These are phyloP conservation scores for Brachionichthys hirsutus DNA, from an alignment of 2,113 vertebrate genomes.

Conservation along the genomic window DNA sequence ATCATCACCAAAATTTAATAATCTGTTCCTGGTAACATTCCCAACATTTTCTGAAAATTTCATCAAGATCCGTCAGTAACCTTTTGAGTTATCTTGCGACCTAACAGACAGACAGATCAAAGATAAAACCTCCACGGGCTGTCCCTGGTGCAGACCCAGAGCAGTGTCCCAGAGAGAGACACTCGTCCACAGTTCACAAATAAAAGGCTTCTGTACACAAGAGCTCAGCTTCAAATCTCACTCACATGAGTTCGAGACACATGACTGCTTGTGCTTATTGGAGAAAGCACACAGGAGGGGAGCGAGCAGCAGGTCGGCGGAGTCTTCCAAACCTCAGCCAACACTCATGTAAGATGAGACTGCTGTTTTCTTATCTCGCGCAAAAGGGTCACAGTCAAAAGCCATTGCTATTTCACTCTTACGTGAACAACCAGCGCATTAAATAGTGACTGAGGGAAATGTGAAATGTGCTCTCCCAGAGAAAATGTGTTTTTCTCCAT, in stretches of 20 bases:
- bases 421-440: too few relatives aligned
- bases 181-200: constrained; percentile 42
- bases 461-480: background rate
- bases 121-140: too few relatives aligned
- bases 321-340: constrained; percentile 63
- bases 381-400: constrained; percentile 26
- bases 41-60: too few relatives aligned
- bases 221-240: constrained; percentile 76
- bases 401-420: constrained; percentile 14
- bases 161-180: constrained; percentile 17
- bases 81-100: too few relatives aligned
- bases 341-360: constrained; percentile 67
- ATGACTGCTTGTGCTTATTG: constrained; percentile 77
- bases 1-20: too few relatives aligned
- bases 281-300: constrained; percentile 48
- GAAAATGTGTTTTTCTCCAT: too few relatives aligned
- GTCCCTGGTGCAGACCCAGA: background rate
- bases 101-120: too few relatives aligned
- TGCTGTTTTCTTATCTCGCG: constrained; percentile 25
- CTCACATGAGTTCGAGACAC: constrained; percentile 87
- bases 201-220: constrained; percentile 59
- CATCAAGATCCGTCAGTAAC: too few relatives aligned
- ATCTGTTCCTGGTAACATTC: too few relatives aligned
- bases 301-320: constrained; percentile 56
- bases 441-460: background rate